These are phyloP conservation scores for Lethenteron camtschaticum DNA, from an alignment of 2,113 vertebrate species.

Conservation along the genomic window DNA sequence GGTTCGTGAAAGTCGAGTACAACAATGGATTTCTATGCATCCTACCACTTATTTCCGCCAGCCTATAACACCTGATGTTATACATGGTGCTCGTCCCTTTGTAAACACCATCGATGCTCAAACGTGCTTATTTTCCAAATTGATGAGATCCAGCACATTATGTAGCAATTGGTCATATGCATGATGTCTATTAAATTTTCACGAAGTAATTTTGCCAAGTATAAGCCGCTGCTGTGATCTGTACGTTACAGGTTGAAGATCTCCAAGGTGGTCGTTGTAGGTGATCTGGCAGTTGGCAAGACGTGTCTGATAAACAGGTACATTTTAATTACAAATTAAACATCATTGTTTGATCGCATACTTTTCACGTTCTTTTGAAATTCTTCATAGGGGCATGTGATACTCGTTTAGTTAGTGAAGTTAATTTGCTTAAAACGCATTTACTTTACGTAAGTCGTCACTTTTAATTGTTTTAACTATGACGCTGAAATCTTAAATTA, in stretches of 20 bases:
- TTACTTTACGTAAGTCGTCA: no score
- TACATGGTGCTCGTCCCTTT: not conserved
- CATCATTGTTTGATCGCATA: no score
- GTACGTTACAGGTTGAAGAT: slow-evolving; percentile 33
- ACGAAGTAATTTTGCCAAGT: slow-evolving; percentile 11
- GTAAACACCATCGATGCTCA: not conserved
- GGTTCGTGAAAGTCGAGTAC: no score
- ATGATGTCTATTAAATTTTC: not conserved
- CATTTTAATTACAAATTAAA: slow-evolving; percentile 9
- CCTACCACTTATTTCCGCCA: not conserved
- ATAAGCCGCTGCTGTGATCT: slow-evolving; percentile 6
- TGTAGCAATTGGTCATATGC: not conserved
- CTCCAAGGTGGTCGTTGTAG: slow-evolving; percentile 65
- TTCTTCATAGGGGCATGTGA: not conserved
- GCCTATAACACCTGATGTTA: not conserved
- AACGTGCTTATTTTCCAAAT: not conserved
- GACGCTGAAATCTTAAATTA: no score
- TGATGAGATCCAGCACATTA: not conserved
- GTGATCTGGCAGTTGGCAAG: slow-evolving; percentile 65
- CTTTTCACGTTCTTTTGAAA: not conserved
- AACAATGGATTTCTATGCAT: no score
- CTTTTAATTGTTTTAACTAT: no score
- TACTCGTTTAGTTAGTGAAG: not conserved
- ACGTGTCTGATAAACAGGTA: slow-evolving; percentile 80
- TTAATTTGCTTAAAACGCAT: no score